Percentiles rank a stretch among this genome's conserved stretches.
Evolutionary conservation across 2,797 vertebrate genomes (phyloP).

Genomic region (Propithecus deckenii): DNA sequence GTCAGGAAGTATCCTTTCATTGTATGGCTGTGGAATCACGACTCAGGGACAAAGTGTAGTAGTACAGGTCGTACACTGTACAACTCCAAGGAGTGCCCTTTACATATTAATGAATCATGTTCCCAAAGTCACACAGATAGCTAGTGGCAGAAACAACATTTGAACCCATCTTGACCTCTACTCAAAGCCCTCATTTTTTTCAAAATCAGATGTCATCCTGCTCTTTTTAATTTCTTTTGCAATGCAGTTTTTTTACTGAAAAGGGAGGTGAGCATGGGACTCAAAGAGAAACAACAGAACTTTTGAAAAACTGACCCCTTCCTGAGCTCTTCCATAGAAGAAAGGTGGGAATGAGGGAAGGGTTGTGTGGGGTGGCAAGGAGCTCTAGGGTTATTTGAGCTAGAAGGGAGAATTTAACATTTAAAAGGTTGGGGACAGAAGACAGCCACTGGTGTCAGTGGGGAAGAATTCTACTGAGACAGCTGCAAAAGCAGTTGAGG

Average conservation of each 20-base stretch:
- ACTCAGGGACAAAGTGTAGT: accelerated
- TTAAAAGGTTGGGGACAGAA: not conserved
- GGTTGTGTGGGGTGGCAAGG: not conserved
- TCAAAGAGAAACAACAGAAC: not conserved
- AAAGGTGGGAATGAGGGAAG: not conserved
- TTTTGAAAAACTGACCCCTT: not conserved
- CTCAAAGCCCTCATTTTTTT: not conserved
- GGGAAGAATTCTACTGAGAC: slow-evolving; percentile 1
- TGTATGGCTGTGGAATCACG: not conserved
- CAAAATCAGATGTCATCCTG: not conserved
- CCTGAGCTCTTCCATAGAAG: not conserved
- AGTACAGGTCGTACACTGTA: accelerated
- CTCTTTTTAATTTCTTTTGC: not conserved
- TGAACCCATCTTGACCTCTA: not conserved
- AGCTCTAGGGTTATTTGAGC: not conserved
- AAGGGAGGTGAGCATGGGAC: not conserved
- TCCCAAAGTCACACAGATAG: not conserved
- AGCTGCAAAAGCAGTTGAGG: slow-evolving; percentile 57
- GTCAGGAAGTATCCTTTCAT: not conserved
- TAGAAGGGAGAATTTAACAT: not conserved
- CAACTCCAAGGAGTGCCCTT: not conserved
- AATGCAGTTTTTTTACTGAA: not conserved
- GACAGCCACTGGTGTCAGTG: not conserved
- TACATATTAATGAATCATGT: not conserved
- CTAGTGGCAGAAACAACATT: not conserved